A percentile compares a stretch with the other conserved stretches of the same genome.
phyloP scores from a whole-genome alignment of 2,113 vertebrate genomes.

The Thunnus thynnus region DNA sequence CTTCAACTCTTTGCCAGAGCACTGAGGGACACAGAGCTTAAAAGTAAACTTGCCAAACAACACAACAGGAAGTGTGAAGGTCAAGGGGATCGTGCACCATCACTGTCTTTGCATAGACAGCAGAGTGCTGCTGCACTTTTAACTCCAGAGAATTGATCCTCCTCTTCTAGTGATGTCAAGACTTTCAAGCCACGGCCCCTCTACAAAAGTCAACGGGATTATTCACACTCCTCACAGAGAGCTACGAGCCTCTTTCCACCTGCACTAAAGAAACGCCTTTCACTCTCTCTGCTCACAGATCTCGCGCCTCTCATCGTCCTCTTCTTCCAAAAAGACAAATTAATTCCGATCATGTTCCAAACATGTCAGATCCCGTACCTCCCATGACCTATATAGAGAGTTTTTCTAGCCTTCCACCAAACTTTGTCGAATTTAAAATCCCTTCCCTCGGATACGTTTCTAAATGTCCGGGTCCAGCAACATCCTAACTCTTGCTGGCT shows the following conservation, averaged over 20 bases:
- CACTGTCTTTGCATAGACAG: constrained; percentile 75
- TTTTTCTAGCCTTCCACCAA: not conserved
- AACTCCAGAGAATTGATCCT: constrained; percentile 77
- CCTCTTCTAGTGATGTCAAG: constrained; percentile 69
- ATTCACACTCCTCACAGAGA: constrained; percentile 55
- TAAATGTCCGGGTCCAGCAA: not conserved
- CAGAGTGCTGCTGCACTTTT: constrained; percentile 75
- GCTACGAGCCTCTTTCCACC: constrained; percentile 37
- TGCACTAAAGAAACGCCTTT: constrained; percentile 39
- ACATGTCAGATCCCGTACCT: not conserved
- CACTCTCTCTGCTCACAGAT: constrained; percentile 5
- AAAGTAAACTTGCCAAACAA: constrained; percentile 77
- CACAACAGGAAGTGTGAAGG: constrained; percentile 78
- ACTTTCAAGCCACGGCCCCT: constrained; percentile 65
- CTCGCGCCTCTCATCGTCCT: not conserved
- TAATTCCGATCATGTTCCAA: constrained; percentile 10
- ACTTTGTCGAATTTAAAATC: not conserved
- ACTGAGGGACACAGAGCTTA: constrained; percentile 50
- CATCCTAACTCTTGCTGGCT: constrained; percentile 4
- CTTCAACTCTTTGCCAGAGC: constrained; percentile 19
- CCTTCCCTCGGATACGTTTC: not conserved
- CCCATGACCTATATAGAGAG: not conserved
- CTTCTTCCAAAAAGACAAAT: constrained; percentile 16
- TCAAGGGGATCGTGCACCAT: constrained; percentile 74
- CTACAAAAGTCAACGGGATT: constrained; percentile 64